Evolutionary conservation across 35 echinoderm and acorn worm genomes (phyloP).

Genomic region (Ophiothrix spiculata): DNA sequence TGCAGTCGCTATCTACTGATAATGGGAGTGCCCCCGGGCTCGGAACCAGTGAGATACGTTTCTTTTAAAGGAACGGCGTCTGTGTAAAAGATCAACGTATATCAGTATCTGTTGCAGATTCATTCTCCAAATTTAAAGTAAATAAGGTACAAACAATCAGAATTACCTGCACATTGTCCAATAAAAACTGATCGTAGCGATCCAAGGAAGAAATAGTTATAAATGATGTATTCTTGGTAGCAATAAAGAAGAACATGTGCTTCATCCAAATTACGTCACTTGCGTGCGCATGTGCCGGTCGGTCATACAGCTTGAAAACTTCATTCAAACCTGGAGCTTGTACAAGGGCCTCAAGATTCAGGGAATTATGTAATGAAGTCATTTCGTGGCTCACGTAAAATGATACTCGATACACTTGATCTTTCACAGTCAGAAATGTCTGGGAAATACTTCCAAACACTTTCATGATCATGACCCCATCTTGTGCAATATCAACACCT

Average conservation of each 20-base stretch:
- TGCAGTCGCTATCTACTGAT: too few species aligned
- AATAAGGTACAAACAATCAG: too few species aligned
- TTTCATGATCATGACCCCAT: neutral
- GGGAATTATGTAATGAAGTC: neutral
- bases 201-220: constrained; percentile 10
- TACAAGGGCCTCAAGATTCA: constrained; percentile 21
- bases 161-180: constrained; percentile 7
- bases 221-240: neutral
- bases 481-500: neutral
- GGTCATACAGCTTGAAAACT: constrained; percentile 29
- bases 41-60: too few species aligned
- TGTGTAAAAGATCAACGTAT: too few species aligned
- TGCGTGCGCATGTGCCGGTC: neutral
- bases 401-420: neutral
- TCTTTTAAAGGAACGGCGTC: too few species aligned
- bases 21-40: too few species aligned
- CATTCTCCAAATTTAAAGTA: too few species aligned
- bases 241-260: constrained; percentile 20
- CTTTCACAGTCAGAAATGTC: neutral
- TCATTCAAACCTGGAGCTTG: constrained; percentile 9
- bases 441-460: constrained; percentile 12
- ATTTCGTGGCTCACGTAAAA: constrained; percentile 1
- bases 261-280: constrained; percentile 6
- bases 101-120: too few species aligned
- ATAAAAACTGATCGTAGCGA: neutral